Conservation (phyloP, 92 coral and sea anemone species). For the Zoanthus sansibaricus region DNA sequence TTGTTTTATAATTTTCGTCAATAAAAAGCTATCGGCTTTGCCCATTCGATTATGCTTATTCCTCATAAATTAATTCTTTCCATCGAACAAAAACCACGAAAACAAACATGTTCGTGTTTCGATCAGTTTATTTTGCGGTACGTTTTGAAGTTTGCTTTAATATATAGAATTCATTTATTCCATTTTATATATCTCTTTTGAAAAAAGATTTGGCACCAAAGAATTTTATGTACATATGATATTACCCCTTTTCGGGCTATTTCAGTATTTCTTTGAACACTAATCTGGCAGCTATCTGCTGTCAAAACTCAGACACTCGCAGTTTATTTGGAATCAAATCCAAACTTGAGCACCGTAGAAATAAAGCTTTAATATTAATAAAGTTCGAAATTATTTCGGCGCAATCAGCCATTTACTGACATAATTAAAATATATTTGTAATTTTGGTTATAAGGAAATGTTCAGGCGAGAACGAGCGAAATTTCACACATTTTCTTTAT, state of each 20-base stretch:
- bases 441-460: neutral
- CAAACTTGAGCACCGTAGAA: neutral
- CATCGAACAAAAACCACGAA: neutral
- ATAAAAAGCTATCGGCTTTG: neutral
- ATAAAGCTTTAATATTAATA: neutral
- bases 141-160: neutral
- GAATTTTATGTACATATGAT: no score
- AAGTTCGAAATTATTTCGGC: neutral
- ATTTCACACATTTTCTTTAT: slow-evolving; percentile 22
- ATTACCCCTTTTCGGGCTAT: no score
- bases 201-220: no score
- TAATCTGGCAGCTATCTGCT: no score
- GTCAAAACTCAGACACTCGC: neutral
- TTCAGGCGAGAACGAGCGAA: neutral
- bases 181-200: no score
- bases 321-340: neutral
- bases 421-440: neutral
- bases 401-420: neutral
- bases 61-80: neutral
- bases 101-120: neutral
- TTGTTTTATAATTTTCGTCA: slow-evolving; percentile 9
- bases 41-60: neutral
- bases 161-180: neutral
- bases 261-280: no score
- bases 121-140: neutral